Conservation (phyloP, 1,140 invertebrate species). For the Conus betulinus region DNA sequence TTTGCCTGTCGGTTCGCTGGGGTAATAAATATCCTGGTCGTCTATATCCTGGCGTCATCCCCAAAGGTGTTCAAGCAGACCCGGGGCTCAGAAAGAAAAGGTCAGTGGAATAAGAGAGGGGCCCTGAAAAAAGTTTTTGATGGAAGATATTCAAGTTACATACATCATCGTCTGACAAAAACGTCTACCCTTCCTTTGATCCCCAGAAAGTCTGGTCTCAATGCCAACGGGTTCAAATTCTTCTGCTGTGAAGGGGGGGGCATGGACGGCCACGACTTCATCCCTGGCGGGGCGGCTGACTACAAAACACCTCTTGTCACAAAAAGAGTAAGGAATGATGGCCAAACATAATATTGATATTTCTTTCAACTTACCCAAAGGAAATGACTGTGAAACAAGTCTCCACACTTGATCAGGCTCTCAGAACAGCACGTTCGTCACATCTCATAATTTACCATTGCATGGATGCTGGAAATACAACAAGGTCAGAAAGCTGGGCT, state of each 20-base stretch:
- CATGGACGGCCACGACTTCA: background rate
- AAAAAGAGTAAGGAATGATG: background rate
- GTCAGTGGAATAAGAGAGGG: no score
- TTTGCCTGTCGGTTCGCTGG: no score
- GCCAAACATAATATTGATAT: background rate
- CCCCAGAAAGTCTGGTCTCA: background rate
- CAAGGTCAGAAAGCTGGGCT: background rate
- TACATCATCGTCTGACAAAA: no score
- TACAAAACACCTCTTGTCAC: background rate
- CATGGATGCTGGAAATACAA: background rate
- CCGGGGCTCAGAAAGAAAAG: background rate
- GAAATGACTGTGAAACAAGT: background rate
- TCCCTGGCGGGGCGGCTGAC: background rate
- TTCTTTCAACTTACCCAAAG: background rate
- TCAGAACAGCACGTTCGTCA: background rate
- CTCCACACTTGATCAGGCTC: background rate
- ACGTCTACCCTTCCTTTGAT: no score
- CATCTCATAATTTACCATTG: background rate
- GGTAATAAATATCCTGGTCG: background rate
- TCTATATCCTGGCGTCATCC: background rate
- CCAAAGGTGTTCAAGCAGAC: background rate
- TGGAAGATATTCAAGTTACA: no score
- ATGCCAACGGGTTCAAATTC: background rate
- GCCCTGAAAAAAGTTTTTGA: no score
- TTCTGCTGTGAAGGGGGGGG: background rate